Evolutionary conservation across 2,888 invertebrate species (phyloP).

Genomic region (Asteroscopus sphinx): DNA sequence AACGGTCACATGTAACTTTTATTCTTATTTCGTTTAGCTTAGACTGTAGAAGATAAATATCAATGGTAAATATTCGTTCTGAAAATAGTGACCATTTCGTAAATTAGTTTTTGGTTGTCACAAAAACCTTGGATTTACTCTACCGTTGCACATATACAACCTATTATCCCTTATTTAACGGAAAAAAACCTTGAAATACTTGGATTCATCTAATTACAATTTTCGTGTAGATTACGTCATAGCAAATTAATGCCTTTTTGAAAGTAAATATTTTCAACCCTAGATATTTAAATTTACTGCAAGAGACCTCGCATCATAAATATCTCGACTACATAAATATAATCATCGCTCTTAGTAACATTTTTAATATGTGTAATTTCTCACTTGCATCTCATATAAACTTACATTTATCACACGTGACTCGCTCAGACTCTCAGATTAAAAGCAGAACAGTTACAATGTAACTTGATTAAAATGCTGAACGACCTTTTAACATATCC

Average conservation of each 20-base stretch:
- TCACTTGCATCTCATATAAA: conserved; percentile 1
- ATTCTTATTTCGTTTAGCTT: conserved; percentile 1
- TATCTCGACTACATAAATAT: neutral
- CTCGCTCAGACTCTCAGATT: conserved; percentile 10
- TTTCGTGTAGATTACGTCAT: too few relatives aligned
- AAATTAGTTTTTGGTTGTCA: too few relatives aligned
- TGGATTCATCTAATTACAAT: too few relatives aligned
- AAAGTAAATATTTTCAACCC: neutral
- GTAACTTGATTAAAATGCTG: conserved; percentile 45
- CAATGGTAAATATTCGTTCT: conserved; percentile 1
- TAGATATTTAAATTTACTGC: neutral
- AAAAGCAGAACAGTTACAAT: conserved; percentile 23
- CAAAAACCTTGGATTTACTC: too few relatives aligned
- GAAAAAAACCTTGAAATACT: too few relatives aligned
- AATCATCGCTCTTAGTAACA: neutral
- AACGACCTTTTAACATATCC: conserved; percentile 33
- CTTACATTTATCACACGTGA: conserved; percentile 5
- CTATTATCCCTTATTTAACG: too few relatives aligned
- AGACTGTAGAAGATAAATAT: conserved; percentile 7
- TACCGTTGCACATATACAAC: too few relatives aligned
- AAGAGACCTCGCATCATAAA: neutral
- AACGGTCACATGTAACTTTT: conserved; percentile 5
- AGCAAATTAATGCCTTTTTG: too few relatives aligned
- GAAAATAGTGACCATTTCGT: too few relatives aligned
- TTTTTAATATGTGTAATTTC: neutral